A percentile compares a stretch with the other conserved stretches of the same genome.
Conservation (phyloP, 2,888 invertebrate genomes). For the Mimumesa dahlbomi region DNA sequence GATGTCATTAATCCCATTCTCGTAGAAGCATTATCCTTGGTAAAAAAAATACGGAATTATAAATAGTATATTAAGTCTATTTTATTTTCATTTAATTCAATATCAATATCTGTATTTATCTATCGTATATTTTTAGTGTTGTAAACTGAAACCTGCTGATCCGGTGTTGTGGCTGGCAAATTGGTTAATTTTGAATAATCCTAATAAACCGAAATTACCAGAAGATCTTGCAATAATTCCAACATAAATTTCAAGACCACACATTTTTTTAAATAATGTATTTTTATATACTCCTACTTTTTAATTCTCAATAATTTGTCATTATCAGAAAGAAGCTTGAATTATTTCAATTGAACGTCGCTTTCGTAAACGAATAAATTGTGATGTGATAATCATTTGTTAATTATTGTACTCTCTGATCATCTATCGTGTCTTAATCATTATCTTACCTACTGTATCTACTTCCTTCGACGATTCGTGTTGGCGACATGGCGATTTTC, state of each 20-base stretch:
- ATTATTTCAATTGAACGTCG: too few relatives aligned
- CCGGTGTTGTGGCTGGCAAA: conserved; percentile 90
- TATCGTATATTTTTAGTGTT: conserved; percentile 81
- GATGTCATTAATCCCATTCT: conserved; percentile 86
- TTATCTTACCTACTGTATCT: conserved; percentile 48
- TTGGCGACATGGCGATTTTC: conserved; percentile 49
- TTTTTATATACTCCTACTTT: background rate
- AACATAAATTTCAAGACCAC: conserved; percentile 15
- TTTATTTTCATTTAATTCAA: too few relatives aligned
- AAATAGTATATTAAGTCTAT: too few relatives aligned
- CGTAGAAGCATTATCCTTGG: conserved; percentile 81
- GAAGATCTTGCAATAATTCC: conserved; percentile 49
- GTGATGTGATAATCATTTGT: too few relatives aligned
- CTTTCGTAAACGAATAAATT: too few relatives aligned
- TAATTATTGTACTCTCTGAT: too few relatives aligned
- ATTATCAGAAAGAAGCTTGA: too few relatives aligned
- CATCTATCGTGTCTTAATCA: too few relatives aligned
- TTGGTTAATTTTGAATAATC: conserved; percentile 88
- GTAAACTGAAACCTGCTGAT: conserved; percentile 87
- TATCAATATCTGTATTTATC: background rate
- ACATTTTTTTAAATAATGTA: background rate
- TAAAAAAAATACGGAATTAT: conserved; percentile 46
- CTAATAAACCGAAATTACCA: conserved; percentile 84
- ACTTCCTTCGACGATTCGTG: conserved; percentile 24
- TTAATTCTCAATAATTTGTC: too few relatives aligned